Conservation (phyloP, 1,140 invertebrate species). For the Pachyrhynchus sulphureomaculatus region DNA sequence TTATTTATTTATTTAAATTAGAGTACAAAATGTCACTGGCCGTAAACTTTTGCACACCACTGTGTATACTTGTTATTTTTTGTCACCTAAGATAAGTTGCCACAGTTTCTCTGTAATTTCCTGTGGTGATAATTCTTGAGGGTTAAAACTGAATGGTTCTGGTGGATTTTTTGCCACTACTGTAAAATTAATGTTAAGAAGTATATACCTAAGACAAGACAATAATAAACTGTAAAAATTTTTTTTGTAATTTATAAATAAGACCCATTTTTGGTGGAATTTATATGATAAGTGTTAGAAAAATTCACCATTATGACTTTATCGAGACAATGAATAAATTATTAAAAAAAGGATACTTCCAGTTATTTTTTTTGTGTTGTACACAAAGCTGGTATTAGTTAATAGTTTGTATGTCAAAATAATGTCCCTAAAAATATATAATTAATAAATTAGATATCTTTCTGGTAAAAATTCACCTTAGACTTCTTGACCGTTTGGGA, state of each 20-base stretch:
- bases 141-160: neutral
- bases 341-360: constrained; percentile 6
- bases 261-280: too few species aligned
- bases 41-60: too few species aligned
- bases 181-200: neutral
- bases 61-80: neutral
- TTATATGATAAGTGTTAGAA: too few species aligned
- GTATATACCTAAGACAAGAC: too few species aligned
- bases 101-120: neutral
- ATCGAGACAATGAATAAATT: too few species aligned
- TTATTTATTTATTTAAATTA: too few species aligned
- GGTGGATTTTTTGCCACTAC: neutral
- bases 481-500: too few species aligned
- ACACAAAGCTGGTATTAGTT: neutral
- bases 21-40: too few species aligned
- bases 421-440: neutral
- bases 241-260: too few species aligned
- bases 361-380: neutral
- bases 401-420: constrained; percentile 2
- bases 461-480: neutral
- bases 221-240: too few species aligned
- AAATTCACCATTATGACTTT: too few species aligned
- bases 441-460: neutral
- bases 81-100: neutral
- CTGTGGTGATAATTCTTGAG: neutral